Evolutionary conservation across 1,140 invertebrate species (phyloP).

Genomic region (Meloidogyne floridensis): DNA sequence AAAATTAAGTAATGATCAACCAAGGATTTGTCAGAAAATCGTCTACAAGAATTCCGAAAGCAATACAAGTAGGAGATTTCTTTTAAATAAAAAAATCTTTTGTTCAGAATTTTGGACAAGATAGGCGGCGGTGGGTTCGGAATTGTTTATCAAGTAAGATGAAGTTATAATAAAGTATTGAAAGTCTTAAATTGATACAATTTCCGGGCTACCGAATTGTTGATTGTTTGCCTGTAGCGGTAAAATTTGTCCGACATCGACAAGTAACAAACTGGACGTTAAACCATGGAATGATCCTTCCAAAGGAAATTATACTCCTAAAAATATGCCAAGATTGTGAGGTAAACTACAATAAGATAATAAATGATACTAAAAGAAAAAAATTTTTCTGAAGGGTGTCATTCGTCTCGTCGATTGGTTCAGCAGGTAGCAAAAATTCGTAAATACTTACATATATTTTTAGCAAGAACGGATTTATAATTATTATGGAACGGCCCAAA

Average conservation of each 20-base stretch:
- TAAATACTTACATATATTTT: slow-evolving; percentile 15
- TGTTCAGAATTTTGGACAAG: slow-evolving; percentile 66
- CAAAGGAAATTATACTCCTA: slow-evolving; percentile 55
- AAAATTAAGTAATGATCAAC: no score
- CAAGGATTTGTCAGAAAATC: slow-evolving; percentile 37
- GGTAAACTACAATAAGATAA: slow-evolving; percentile 14
- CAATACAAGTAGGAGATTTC: slow-evolving; percentile 63
- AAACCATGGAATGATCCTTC: slow-evolving; percentile 52
- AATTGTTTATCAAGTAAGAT: slow-evolving; percentile 69
- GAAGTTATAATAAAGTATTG: background rate
- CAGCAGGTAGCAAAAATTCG: slow-evolving; percentile 44
- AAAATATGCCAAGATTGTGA: slow-evolving; percentile 37
- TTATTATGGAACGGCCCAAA: slow-evolving; percentile 69
- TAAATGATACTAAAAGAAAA: background rate
- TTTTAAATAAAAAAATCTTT: background rate
- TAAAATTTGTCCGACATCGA: slow-evolving; percentile 72
- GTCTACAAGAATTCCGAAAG: slow-evolving; percentile 55
- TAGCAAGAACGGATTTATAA: slow-evolving; percentile 66
- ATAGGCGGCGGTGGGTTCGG: slow-evolving; percentile 74
- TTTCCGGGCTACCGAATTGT: slow-evolving; percentile 68
- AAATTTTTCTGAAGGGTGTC: slow-evolving; percentile 46
- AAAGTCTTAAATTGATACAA: background rate
- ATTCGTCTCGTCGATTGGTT: slow-evolving; percentile 60
- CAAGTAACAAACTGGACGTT: slow-evolving; percentile 73
- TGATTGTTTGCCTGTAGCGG: slow-evolving; percentile 71